Evolutionary conservation across 1,140 invertebrate species (phyloP), one percentile per base, ranked within the genome.

Genomic region (Bathynomus jamesi): DNA sequence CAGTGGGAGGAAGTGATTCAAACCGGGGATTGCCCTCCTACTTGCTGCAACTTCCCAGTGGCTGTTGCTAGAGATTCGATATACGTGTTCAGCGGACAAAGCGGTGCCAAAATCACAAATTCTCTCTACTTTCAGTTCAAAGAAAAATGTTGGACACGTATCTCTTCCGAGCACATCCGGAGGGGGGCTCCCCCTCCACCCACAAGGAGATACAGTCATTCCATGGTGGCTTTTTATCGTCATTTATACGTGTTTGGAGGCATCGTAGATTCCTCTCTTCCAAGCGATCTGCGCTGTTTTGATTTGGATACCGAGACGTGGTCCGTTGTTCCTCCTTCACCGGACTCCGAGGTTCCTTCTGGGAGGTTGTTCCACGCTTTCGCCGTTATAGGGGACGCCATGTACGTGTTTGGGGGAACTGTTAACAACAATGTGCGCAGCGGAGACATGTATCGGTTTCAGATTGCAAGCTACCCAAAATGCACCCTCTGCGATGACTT

Each of bases 31-130:
- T 91, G 93, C 80, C 95, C 95, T 24, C 95, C 95, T 4, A 97
- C 95, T 0, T 96, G 94, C 80, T 98, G 95, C 80, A 98, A 97
- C 82, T 98, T 98, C 84, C 94, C 95, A 0, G 90, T 96, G 13
- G 92, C 93, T 0, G 94, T 98, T 24, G 92, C 94, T 0, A 83
- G 93, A 25, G 94, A 96, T 78, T 90, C 89, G 61, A 97, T 98
- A 95, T 98, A 93, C 83, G 94, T 98, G 8, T 98, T 98, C 81
- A 96, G 94, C 77, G 95, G 95, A 0, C 95, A 97, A 82, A 96
- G 94, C 84, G 95, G 95, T 3, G 91, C 95, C 27, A 94, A 95
- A 84, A 97, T 96, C 76, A 97, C 95, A 10, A 98, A 98, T 79
- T 93, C 91, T 61, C 85, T 98, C 0, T 93, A 96, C 81, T 98